Percentiles rank a stretch among this genome's conserved stretches.
These are phyloP conservation scores for Gopherus flavomarginatus DNA, from an alignment of 2,113 vertebrate genomes.

Conservation along the genomic window DNA sequence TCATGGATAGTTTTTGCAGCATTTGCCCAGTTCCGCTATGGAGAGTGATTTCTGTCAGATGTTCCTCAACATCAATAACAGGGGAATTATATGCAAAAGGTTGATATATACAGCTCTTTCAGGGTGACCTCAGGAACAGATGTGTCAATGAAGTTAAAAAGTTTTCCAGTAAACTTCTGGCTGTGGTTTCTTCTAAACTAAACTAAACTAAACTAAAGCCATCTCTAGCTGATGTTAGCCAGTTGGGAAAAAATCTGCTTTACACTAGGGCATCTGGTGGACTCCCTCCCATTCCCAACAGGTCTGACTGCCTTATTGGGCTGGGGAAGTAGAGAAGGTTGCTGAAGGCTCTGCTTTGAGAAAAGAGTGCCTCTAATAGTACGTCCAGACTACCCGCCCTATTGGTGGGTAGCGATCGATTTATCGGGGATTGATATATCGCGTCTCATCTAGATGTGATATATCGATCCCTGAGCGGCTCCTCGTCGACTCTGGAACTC, in stretches of 20 bases:
- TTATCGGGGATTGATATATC: no score
- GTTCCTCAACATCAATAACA: slow-evolving; percentile 20
- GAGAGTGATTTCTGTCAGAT: slow-evolving; percentile 38
- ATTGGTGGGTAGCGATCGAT: no score
- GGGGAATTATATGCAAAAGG: slow-evolving; percentile 46
- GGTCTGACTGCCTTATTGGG: not conserved
- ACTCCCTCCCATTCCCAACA: not conserved
- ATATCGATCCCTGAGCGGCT: no score
- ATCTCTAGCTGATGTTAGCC: not conserved
- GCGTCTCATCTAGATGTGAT: no score
- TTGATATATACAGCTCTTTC: slow-evolving; percentile 27
- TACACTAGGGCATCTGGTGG: not conserved
- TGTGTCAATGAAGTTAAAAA: slow-evolving; percentile 50
- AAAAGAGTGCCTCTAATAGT: not conserved
- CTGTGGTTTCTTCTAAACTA: slow-evolving; percentile 6
- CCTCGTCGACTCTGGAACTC: no score
- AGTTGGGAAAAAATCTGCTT: not conserved
- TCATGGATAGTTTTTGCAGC: slow-evolving; percentile 19
- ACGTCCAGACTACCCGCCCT: no score
- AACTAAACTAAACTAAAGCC: not conserved
- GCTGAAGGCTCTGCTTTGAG: not conserved
- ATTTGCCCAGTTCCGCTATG: slow-evolving; percentile 37
- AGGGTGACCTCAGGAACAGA: not conserved
- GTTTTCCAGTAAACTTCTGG: slow-evolving; percentile 39
- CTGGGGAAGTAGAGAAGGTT: not conserved